phyloP scores from a whole-genome alignment of 1,140 invertebrate species.

The Eriocheir sinensis region DNA sequence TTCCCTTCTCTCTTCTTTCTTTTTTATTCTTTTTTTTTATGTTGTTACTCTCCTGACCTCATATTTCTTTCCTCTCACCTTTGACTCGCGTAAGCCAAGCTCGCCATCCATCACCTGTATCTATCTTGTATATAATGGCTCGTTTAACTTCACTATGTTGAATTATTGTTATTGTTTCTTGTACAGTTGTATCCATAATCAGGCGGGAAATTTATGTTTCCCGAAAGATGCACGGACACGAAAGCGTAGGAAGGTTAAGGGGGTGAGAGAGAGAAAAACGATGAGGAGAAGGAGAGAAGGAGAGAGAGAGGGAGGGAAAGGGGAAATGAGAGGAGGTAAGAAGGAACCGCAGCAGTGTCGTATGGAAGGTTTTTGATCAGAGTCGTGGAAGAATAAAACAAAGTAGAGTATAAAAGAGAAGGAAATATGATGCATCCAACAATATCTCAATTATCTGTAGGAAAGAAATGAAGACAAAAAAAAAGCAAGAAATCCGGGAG shows the following conservation, averaged over 20 bases:
- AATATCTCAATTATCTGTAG: no score
- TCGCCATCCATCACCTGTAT: constrained; percentile 12
- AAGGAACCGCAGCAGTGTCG: neutral
- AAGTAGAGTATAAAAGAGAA: neutral
- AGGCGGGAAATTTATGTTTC: constrained; percentile 15
- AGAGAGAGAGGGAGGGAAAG: neutral
- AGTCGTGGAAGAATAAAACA: neutral
- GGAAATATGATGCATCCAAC: neutral
- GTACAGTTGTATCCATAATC: constrained; percentile 15
- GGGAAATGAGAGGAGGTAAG: neutral
- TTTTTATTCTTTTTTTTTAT: neutral
- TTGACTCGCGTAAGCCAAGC: neutral
- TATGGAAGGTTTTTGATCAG: neutral
- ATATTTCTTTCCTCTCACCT: neutral
- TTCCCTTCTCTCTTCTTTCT: neutral
- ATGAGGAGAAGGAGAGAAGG: neutral
- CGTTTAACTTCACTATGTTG: constrained; percentile 2
- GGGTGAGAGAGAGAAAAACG: neutral
- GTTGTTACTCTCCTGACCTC: neutral
- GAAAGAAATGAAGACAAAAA: constrained; percentile 14
- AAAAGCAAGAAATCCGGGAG: neutral
- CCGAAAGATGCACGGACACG: neutral
- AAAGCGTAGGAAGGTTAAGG: neutral
- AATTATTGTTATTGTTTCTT: constrained; percentile 27
- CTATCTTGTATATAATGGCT: constrained; percentile 25